Conservation (phyloP, 2,113 vertebrate species). For the Platysteira castanea region DNA sequence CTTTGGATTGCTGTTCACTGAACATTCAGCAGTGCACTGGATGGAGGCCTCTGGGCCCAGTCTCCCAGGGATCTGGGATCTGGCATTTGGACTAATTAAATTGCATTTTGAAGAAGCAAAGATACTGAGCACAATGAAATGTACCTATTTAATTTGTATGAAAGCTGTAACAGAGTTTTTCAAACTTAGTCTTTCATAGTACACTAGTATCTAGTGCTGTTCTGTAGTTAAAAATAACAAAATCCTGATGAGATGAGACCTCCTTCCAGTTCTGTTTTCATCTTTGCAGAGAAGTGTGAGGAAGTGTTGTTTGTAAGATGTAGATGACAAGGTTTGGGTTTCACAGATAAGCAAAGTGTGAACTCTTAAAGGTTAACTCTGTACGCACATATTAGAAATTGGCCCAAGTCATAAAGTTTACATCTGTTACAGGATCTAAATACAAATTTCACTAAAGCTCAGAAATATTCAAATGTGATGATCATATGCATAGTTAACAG, state of each 20-base stretch:
- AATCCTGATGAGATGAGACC: conserved; percentile 6
- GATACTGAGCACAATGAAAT: neutral
- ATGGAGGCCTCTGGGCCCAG: accelerated
- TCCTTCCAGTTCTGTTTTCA: conserved; percentile 45
- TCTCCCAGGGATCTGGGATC: neutral
- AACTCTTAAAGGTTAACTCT: conserved; percentile 55
- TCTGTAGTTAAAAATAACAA: conserved; percentile 28
- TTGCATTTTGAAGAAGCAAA: neutral
- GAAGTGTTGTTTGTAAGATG: conserved; percentile 27
- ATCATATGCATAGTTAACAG: conserved; percentile 54
- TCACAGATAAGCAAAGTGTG: conserved; percentile 51
- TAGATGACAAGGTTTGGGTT: conserved; percentile 32
- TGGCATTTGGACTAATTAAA: neutral
- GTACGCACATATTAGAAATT: neutral
- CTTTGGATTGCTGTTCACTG: neutral
- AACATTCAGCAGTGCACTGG: neutral
- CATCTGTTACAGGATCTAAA: conserved; percentile 50
- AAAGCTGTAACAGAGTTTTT: neutral
- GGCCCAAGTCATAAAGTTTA: conserved; percentile 8
- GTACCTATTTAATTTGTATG: neutral
- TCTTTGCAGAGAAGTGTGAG: conserved; percentile 29
- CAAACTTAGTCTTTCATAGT: neutral
- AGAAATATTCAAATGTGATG: conserved; percentile 57
- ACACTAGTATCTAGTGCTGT: neutral
- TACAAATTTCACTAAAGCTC: conserved; percentile 52